A percentile compares a stretch with the other conserved stretches of the same genome.
Conservation (phyloP, 2,888 invertebrate genomes). For the Philaethria dido region DNA sequence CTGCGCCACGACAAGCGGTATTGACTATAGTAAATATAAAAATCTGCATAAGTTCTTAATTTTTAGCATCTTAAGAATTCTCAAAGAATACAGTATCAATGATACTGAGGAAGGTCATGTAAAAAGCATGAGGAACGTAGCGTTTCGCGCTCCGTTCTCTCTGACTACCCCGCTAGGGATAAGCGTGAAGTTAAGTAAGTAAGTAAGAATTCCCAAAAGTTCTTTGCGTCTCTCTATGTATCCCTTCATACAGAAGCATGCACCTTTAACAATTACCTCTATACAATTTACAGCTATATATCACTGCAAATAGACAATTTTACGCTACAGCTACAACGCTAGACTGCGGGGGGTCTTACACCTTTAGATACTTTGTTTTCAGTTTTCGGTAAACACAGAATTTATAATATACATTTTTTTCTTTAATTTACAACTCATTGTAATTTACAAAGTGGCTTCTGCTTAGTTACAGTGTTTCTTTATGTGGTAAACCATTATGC, state of each 20-base stretch:
- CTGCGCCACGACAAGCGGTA: no score
- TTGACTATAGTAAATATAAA: no score
- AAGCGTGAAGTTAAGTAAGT: no score
- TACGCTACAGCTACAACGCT: neutral
- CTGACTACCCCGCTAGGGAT: no score
- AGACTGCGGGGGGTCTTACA: conserved; percentile 64
- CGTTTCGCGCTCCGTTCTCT: no score
- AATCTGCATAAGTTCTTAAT: no score
- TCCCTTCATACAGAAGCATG: neutral
- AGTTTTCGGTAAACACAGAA: conserved; percentile 65
- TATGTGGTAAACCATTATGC: conserved; percentile 60
- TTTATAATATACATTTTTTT: conserved; percentile 57
- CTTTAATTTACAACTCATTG: conserved; percentile 63
- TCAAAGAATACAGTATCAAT: no score
- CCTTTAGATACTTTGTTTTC: conserved; percentile 59
- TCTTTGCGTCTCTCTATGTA: neutral
- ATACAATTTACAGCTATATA: neutral
- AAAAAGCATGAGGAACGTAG: no score
- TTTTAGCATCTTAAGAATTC: no score
- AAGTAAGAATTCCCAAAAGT: neutral
- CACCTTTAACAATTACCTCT: neutral
- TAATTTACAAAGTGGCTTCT: conserved; percentile 61
- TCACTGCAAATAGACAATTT: conserved; percentile 11
- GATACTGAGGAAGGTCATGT: no score
- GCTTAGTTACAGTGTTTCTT: conserved; percentile 62